phyloP scores from a whole-genome alignment of 2,888 invertebrate genomes.

The Diogma glabrata region DNA sequence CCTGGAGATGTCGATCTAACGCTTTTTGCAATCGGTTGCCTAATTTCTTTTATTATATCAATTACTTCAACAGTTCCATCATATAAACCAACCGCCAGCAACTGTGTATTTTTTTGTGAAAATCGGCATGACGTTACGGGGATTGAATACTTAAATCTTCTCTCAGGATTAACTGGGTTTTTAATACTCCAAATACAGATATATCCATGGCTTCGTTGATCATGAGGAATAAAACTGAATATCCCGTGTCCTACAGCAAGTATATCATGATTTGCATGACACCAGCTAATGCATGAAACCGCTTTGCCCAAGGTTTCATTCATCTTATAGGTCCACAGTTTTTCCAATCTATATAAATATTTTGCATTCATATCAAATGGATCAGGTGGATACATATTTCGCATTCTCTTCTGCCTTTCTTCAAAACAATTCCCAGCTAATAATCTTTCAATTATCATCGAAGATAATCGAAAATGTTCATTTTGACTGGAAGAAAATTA shows the following conservation, averaged over 20 bases:
- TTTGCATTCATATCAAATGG: slow-evolving; percentile 50
- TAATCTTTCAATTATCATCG: slow-evolving; percentile 56
- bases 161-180: slow-evolving; percentile 66
- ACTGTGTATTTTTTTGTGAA: slow-evolving; percentile 53
- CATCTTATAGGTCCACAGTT: slow-evolving; percentile 55
- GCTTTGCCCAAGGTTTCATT: slow-evolving; percentile 41
- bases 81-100: slow-evolving; percentile 62
- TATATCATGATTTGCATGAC: slow-evolving; percentile 54
- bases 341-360: slow-evolving; percentile 51
- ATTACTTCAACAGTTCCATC: slow-evolving; percentile 60
- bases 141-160: slow-evolving; percentile 47
- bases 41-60: slow-evolving; percentile 48
- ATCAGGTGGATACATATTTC: slow-evolving; percentile 50
- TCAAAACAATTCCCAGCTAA: slow-evolving; percentile 55
- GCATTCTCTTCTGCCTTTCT: slow-evolving; percentile 55
- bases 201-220: slow-evolving; percentile 44
- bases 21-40: slow-evolving; percentile 42
- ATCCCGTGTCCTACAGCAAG: slow-evolving; percentile 66
- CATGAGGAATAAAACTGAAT: slow-evolving; percentile 40
- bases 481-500: slow-evolving; percentile 11
- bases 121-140: slow-evolving; percentile 60
- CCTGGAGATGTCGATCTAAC: slow-evolving; percentile 46
- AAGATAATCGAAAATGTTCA: slow-evolving; percentile 46
- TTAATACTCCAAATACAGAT: slow-evolving; percentile 71
- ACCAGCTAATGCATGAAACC: slow-evolving; percentile 53